Evolutionary conservation across 2,888 invertebrate species (phyloP).

Genomic region (Scaeva pyrastri): DNA sequence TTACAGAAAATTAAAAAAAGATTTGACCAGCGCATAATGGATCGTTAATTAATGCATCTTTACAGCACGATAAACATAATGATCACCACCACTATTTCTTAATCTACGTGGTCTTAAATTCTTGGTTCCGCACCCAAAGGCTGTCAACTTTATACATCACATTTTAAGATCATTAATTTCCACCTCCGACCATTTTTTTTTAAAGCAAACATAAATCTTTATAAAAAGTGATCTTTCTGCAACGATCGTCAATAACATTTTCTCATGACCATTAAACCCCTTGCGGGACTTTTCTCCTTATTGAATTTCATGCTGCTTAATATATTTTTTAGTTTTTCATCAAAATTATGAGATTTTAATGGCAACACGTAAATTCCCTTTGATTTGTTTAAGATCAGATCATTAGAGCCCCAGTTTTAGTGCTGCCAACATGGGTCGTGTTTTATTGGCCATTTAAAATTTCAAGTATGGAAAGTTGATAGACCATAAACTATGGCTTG

Average conservation of each 20-base stretch:
- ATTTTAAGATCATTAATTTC: too few species aligned
- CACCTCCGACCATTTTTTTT: neutral
- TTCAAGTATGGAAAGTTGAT: too few species aligned
- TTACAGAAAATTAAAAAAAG: too few species aligned
- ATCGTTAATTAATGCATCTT: too few species aligned
- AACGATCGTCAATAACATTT: neutral
- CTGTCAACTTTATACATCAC: too few species aligned
- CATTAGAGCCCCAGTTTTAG: neutral
- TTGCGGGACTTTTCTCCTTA: neutral
- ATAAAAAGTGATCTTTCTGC: neutral
- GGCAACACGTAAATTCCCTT: neutral
- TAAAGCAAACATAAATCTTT: neutral
- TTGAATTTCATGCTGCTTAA: neutral
- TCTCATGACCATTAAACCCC: neutral
- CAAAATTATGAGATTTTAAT: neutral
- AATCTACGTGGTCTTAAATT: too few species aligned
- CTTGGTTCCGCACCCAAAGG: too few species aligned
- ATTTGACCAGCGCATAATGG: too few species aligned
- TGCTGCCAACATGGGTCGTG: neutral
- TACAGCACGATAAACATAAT: too few species aligned
- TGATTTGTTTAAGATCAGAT: neutral
- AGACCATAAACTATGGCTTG: too few species aligned
- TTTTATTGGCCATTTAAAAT: too few species aligned
- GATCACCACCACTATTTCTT: too few species aligned
- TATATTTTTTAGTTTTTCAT: neutral